Evolutionary conservation across 2,888 invertebrate species (phyloP).

Genomic region (Eledona agricola): DNA sequence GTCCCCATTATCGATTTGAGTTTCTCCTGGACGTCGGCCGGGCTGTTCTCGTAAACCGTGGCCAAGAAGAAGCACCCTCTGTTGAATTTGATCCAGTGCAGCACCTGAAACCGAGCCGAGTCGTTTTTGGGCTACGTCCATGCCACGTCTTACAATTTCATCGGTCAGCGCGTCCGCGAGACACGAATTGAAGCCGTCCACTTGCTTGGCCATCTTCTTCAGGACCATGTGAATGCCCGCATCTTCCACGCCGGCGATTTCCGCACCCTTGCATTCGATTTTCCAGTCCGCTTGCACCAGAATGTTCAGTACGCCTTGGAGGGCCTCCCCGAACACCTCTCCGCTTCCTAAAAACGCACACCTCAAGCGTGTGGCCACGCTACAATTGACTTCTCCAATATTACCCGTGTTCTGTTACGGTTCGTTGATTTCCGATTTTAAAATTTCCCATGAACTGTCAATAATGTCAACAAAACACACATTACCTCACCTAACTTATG

Average conservation of each 20-base stretch:
- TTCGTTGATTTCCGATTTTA: too few species aligned
- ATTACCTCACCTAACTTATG: too few species aligned
- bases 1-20: slow-evolving; percentile 65
- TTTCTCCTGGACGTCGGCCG: slow-evolving; percentile 59
- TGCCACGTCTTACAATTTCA: slow-evolving; percentile 64
- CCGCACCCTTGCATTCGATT: slow-evolving; percentile 63
- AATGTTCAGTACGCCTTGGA: slow-evolving; percentile 62
- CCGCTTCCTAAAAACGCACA: slow-evolving; percentile 41
- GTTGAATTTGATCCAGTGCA: slow-evolving; percentile 75
- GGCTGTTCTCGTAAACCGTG: slow-evolving; percentile 71
- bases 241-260: slow-evolving; percentile 73
- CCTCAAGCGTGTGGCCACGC: not conserved
- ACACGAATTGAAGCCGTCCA: slow-evolving; percentile 59
- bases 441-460: too few species aligned
- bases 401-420: not conserved
- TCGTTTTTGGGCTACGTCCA: slow-evolving; percentile 8
- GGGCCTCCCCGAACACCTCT: slow-evolving; percentile 55
- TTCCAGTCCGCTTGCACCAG: slow-evolving; percentile 66
- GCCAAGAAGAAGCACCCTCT: slow-evolving; percentile 81
- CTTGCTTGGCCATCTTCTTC: slow-evolving; percentile 77
- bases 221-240: slow-evolving; percentile 79
- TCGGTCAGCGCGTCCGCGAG: slow-evolving; percentile 66
- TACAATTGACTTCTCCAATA: not conserved
- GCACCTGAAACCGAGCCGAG: slow-evolving; percentile 63
- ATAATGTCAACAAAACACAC: too few species aligned